Evolutionary conservation across 2,797 vertebrate genomes (phyloP).

Genomic region (Eulemur mongoz): DNA sequence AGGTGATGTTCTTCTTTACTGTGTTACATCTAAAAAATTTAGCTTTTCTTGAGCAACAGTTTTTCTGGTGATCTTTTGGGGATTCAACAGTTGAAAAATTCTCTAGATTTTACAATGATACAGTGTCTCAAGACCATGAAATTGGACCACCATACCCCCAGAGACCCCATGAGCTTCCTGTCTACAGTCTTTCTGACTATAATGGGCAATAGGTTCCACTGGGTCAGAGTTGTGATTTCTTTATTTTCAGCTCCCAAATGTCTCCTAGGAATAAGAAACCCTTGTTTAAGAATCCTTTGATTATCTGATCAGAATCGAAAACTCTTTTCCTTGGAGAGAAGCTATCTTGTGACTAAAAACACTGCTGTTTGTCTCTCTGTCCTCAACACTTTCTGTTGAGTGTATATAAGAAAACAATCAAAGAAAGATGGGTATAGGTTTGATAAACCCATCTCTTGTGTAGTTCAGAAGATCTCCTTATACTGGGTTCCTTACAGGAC

Average conservation of each 20-base stretch:
- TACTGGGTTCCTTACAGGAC: not conserved
- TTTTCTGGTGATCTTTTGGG: not conserved
- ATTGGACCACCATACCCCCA: not conserved
- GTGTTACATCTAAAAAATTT: not conserved
- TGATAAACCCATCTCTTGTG: not conserved
- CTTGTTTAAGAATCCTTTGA: not conserved
- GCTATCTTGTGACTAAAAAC: not conserved
- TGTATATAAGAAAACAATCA: not conserved
- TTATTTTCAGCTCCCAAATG: not conserved
- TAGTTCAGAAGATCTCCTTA: not conserved
- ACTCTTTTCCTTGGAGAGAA: not conserved
- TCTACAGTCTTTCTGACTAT: not conserved
- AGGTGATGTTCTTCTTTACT: not conserved
- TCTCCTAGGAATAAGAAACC: constrained; percentile 1
- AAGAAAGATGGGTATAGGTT: not conserved
- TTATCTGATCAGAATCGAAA: not conserved
- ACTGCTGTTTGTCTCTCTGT: not conserved
- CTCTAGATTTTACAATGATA: not conserved
- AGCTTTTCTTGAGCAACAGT: not conserved
- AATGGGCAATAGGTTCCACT: not conserved
- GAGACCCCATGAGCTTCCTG: not conserved
- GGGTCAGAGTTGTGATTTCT: not conserved
- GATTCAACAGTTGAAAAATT: not conserved
- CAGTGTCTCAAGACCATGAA: not conserved
- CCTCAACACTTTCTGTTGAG: not conserved